Evolutionary conservation across 2,888 invertebrate species (phyloP), one percentile per base, ranked within the genome.

Genomic region (Aproaerema taeniolella): DNA sequence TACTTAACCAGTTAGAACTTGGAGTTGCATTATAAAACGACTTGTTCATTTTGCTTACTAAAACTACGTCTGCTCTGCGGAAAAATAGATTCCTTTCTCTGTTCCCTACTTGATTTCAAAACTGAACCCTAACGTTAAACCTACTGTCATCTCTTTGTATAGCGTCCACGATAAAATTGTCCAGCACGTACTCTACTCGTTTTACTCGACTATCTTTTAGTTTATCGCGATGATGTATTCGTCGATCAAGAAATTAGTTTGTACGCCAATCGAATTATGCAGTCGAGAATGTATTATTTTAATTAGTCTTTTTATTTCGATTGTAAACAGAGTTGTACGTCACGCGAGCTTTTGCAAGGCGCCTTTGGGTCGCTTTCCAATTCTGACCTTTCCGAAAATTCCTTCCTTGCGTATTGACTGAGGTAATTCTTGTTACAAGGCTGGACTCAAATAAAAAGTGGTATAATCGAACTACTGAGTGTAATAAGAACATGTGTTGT

Each of bases 371-470:
- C 56, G 61, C 79, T 81, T 82, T 82, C 79, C 64, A 65, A 76
- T 70, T 50, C 48, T 75, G 76, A 81, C 81, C 80, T 82, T 43
- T 79, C 78, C 49, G 57, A 60, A 65, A 61, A 11, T 24, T 13
- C 14, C 13, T 37, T 55, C 55, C 46, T 41, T 45, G 41, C 45
- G 44, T 55, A 59, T 52, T 58, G 60, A 57, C 56, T 60, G 59
- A 31, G 24, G 31, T 17, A 38, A 29, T 36, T 36, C 16, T 36
- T 38, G 2, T 26, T 36, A 28, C 13, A 24, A 25, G 25, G 12
- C 1, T n/a, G 14, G 14, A 25, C 3, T 34, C 20, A 25, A 25
- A 33, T 24, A 25, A 34, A 25, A 34, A 25, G 25, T 20, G 11
- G 32, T 12, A 13, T 33, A 14, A 4, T 20, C 20, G 25, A 13